Evolutionary conservation across 2,113 vertebrate species (phyloP).

Genomic region (Pangasianodon gigas): DNA sequence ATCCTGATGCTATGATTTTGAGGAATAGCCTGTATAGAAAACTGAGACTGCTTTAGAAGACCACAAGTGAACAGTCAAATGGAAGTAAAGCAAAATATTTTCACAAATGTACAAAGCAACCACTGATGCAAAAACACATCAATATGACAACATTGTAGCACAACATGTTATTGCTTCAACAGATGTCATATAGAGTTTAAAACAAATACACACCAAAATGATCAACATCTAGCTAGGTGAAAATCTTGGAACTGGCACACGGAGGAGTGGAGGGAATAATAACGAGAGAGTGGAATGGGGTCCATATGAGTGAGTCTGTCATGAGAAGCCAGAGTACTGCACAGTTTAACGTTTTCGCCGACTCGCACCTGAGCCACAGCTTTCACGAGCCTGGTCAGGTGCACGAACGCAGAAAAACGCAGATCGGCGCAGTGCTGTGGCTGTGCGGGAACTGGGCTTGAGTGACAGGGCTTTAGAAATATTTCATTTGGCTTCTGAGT

Average conservation of each 20-base stretch:
- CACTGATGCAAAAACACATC: neutral
- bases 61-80: conserved; percentile 27
- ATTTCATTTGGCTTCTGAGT: conserved; percentile 16
- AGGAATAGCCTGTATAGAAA: conserved; percentile 35
- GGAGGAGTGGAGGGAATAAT: neutral
- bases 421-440: neutral
- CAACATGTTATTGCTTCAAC: conserved; percentile 40
- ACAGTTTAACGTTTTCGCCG: neutral
- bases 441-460: neutral
- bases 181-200: conserved; percentile 31
- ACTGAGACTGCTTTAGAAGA: conserved; percentile 31
- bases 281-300: neutral
- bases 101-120: conserved; percentile 26
- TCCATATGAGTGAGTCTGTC: neutral
- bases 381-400: neutral
- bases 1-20: conserved; percentile 43
- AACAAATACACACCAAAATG: conserved; percentile 4
- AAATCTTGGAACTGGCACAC: conserved; percentile 14
- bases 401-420: neutral
- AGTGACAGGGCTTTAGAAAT: neutral
- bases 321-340: neutral
- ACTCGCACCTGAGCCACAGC: neutral
- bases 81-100: conserved; percentile 4
- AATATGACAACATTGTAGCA: conserved; percentile 28
- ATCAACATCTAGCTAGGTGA: neutral